Base-by-base conservation (phyloP, 1,140 invertebrate species). In the Trachymyrmex septentrionalis region DNA sequence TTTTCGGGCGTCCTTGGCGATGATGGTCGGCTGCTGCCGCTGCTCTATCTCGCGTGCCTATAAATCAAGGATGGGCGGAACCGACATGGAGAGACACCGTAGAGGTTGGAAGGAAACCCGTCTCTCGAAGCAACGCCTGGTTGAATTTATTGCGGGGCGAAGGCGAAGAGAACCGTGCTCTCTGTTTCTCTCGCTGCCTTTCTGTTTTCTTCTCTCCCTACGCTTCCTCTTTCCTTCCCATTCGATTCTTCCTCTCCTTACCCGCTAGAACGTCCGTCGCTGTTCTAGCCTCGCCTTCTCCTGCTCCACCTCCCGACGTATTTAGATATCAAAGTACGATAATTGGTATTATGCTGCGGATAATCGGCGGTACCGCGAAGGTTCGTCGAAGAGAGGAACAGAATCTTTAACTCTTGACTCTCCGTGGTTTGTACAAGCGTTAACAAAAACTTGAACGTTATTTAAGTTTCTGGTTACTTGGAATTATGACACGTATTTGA, bases 41-140 rank as follows among this genome's bases (percentile, higher is more conserved):
- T 85, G 84, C 75, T 92, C 91, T 93, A 92, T 92, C 88, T 89
- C 85, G 88, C 80, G 50, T 72, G n/a, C 44, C 81, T 86, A 92
- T 94, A 94, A 94, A 94, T 94, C 93, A 94, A 91, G 88, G 75
- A 92, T 93, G 93, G 93, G 94, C 93, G 93, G 92, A 92, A 92
- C 93, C 93, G 92, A 94, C 93, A 93, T 86, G 88, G 86, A 90
- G 94, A 91, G 93, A 95, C 94, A 94, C 88, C 91, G 90, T 91
- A 93, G 93, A 95, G 94, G 94, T 92, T 94, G 93, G 92, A 93
- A 91, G 90, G 91, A 93, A 92, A 91, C 78, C 90, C 88, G 90
- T 92, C 92, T 92, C 88, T 89, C 87, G 92, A 89, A 87, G 85
- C 89, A 91, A 92, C 93, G 91, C 92, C 93, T 92, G 86, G 92